phyloP scores from a whole-genome alignment of 2,888 invertebrate species.

The Spilarctia lutea region DNA sequence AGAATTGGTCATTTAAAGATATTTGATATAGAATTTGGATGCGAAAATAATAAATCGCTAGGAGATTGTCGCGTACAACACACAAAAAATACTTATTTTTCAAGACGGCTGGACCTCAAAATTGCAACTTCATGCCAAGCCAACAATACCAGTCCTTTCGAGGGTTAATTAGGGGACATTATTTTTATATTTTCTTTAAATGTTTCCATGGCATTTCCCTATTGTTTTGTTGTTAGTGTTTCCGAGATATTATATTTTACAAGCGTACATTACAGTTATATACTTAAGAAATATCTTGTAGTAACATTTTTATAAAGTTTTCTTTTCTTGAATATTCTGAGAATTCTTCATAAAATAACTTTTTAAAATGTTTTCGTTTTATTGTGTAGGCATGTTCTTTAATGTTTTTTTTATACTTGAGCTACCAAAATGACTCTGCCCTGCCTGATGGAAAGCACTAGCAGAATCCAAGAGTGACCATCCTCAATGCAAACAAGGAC shows the following conservation, averaged over 20 bases:
- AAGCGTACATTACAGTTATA: slow-evolving; percentile 5
- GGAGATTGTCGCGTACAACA: neutral
- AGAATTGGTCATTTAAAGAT: too few species aligned
- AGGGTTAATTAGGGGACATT: slow-evolving; percentile 40
- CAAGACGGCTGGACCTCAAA: slow-evolving; percentile 38
- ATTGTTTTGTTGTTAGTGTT: slow-evolving; percentile 34
- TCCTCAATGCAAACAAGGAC: too few species aligned
- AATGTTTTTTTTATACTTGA: too few species aligned
- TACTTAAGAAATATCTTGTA: neutral
- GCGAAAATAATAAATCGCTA: slow-evolving; percentile 3
- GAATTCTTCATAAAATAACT: neutral
- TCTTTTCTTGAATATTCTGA: neutral
- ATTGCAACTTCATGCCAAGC: slow-evolving; percentile 46
- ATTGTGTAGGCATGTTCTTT: too few species aligned
- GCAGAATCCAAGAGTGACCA: too few species aligned
- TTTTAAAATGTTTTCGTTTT: neutral
- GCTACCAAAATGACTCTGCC: too few species aligned
- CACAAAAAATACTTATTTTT: slow-evolving; percentile 29
- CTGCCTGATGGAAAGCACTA: too few species aligned
- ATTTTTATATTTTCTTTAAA: slow-evolving; percentile 40
- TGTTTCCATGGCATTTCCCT: slow-evolving; percentile 28
- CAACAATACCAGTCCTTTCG: slow-evolving; percentile 40
- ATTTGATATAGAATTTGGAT: neutral
- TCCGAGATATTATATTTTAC: slow-evolving; percentile 25
- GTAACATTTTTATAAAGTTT: neutral